These are phyloP conservation scores for Natrix natrix DNA, from an alignment of 2,797 vertebrate species.

Conservation along the genomic window DNA sequence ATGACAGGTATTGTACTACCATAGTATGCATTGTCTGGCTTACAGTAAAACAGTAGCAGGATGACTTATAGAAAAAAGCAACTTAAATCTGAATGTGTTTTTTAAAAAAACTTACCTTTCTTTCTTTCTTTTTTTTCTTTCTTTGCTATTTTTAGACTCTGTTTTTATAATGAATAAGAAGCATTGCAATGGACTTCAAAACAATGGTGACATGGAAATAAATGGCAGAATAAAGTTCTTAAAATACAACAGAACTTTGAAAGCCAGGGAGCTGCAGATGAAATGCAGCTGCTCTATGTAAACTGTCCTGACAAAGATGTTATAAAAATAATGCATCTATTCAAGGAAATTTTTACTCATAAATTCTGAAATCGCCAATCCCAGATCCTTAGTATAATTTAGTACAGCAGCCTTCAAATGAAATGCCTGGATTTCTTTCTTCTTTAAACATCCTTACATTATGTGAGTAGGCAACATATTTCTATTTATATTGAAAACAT, in stretches of 20 bases:
- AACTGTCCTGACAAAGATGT: constrained; percentile 15
- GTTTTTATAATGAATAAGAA: constrained; percentile 30
- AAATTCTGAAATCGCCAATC: constrained; percentile 28
- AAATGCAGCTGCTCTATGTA: constrained; percentile 46
- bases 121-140: accelerated
- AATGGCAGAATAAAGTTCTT: not conserved
- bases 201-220: not conserved
- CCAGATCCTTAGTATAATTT: constrained; percentile 31
- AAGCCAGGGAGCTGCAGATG: not conserved
- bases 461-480: constrained; percentile 11
- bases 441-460: constrained; percentile 16
- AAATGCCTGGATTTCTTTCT: not conserved
- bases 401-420: constrained; percentile 24
- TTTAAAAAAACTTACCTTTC: not conserved
- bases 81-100: not conserved
- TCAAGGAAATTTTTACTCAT: constrained; percentile 13
- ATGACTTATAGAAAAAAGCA: constrained; percentile 39
- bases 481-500: constrained; percentile 24
- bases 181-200: constrained; percentile 9
- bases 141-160: not conserved
- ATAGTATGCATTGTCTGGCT: not conserved
- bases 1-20: no score
- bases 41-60: not conserved
- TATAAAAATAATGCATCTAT: constrained; percentile 12
- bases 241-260: not conserved